phyloP scores from a whole-genome alignment of 2,797 vertebrate genomes.

The Hyperoplus lanceolatus region DNA sequence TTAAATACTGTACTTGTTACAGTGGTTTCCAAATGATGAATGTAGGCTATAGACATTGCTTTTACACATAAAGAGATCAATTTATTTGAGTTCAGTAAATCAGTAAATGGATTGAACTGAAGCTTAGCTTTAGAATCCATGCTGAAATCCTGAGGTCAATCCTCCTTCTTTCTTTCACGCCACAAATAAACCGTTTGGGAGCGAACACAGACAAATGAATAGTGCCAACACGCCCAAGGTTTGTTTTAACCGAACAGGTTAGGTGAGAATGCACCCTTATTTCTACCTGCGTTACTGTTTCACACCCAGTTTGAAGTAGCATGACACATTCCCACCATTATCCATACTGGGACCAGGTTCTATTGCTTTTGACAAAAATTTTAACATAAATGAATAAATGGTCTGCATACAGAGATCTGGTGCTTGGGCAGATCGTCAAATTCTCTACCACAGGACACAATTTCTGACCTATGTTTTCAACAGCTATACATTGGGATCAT shows the following conservation, averaged over 20 bases:
- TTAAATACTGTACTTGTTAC: background rate
- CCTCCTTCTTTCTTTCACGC: background rate
- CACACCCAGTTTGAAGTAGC: conserved; percentile 3
- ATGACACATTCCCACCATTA: background rate
- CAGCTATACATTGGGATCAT: background rate
- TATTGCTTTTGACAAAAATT: background rate
- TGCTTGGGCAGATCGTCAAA: background rate
- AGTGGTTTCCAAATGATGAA: background rate
- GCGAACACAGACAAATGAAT: background rate
- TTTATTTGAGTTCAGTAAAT: background rate
- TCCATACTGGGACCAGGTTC: background rate
- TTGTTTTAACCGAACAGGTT: conserved; percentile 13
- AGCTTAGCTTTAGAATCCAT: background rate
- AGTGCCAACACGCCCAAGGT: background rate
- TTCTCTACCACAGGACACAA: background rate
- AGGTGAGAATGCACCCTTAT: conserved; percentile 5
- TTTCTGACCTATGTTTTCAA: background rate
- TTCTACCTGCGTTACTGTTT: background rate
- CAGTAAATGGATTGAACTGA: background rate
- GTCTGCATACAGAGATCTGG: too few species aligned
- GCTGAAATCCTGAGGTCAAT: background rate
- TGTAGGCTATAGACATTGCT: background rate
- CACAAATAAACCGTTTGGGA: background rate
- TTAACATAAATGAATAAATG: too few species aligned
- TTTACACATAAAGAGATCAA: background rate